Percentiles rank a stretch among this genome's conserved stretches.
phyloP scores from a whole-genome alignment of 1,140 invertebrate genomes.

The Sinonovacula constricta region DNA sequence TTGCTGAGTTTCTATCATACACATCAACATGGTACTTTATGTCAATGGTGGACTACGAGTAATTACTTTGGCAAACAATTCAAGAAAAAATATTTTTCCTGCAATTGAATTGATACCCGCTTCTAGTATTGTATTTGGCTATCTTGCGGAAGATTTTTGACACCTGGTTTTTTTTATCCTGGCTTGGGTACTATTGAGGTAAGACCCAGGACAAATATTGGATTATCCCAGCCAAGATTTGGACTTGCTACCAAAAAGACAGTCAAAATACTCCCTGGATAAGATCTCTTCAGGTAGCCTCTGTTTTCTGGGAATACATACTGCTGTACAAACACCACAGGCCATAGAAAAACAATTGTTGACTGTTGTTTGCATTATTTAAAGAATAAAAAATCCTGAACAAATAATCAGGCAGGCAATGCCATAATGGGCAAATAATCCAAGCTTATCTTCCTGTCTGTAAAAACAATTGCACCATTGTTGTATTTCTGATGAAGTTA shows the following conservation, averaged over 20 bases:
- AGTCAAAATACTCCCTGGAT: neutral
- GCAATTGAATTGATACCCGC: slow-evolving; percentile 33
- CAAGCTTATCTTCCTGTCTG: neutral
- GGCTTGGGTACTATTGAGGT: slow-evolving; percentile 13
- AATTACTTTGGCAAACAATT: slow-evolving; percentile 48
- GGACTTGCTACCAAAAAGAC: neutral
- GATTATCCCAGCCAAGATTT: slow-evolving; percentile 5
- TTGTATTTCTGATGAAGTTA: neutral
- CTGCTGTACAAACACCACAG: neutral
- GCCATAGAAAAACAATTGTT: no score
- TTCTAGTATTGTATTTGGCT: slow-evolving; percentile 11
- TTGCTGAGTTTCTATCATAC: neutral
- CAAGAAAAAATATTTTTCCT: slow-evolving; percentile 38
- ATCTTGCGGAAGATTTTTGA: slow-evolving; percentile 27
- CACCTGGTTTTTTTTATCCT: slow-evolving; percentile 35
- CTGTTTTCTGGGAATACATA: neutral
- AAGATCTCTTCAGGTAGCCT: neutral
- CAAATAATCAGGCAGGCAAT: slow-evolving; percentile 37
- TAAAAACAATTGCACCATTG: neutral
- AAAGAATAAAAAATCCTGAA: neutral
- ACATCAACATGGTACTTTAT: no score
- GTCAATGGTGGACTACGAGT: no score
- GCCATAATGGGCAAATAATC: slow-evolving; percentile 24
- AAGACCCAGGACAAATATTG: slow-evolving; percentile 23
- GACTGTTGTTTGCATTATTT: neutral